phyloP scores from a whole-genome alignment of 2,113 vertebrate species.

The Triplophysa tibetana region DNA sequence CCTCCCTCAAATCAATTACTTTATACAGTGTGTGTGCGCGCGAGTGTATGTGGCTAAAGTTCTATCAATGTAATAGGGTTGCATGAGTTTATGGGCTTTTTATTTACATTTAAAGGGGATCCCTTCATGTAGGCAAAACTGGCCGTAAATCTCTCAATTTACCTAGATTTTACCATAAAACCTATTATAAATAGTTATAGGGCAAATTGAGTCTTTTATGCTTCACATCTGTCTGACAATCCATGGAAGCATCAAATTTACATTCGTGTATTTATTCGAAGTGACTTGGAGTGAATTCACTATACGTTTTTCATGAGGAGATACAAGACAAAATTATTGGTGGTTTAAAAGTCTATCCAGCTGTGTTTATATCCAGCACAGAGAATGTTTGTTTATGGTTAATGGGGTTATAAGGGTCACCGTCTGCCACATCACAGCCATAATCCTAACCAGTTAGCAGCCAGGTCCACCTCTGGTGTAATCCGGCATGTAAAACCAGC shows the following conservation, averaged over 20 bases:
- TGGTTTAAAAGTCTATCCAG: background rate
- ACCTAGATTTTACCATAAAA: background rate
- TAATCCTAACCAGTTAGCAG: conserved; percentile 25
- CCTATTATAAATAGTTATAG: background rate
- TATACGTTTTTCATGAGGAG: too few species aligned
- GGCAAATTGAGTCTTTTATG: background rate
- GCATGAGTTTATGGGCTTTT: conserved; percentile 4
- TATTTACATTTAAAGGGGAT: background rate
- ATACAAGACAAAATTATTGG: too few species aligned
- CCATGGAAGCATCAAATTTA: background rate
- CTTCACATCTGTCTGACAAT: background rate
- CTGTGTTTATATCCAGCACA: background rate
- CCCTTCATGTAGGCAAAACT: background rate
- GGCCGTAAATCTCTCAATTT: background rate
- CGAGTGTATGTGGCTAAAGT: background rate
- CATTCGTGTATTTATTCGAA: too few species aligned
- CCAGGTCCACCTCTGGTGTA: conserved; percentile 34
- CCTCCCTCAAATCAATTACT: conserved; percentile 64
- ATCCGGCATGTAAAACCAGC: conserved; percentile 45
- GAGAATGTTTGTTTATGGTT: background rate
- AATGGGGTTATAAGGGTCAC: background rate
- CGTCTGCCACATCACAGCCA: conserved; percentile 3
- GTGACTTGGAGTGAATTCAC: too few species aligned
- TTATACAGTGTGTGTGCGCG: conserved; percentile 25
- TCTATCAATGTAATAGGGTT: conserved; percentile 1